phyloP scores from a whole-genome alignment of 2,888 invertebrate genomes.

The Encarsia formosa region DNA sequence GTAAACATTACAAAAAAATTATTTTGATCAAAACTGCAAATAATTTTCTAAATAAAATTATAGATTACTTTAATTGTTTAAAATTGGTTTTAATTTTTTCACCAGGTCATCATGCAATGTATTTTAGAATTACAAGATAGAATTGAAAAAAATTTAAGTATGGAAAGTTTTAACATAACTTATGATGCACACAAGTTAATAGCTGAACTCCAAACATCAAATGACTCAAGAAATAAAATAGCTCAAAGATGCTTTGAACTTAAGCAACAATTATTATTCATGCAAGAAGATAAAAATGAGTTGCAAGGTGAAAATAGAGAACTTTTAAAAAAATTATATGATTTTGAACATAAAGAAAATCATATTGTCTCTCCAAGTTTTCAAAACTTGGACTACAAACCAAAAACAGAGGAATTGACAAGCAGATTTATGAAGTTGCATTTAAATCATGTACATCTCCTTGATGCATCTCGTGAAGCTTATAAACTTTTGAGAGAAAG shows the following conservation, averaged over 20 bases:
- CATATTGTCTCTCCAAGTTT: slow-evolving; percentile 38
- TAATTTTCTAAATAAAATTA: neutral
- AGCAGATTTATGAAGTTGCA: slow-evolving; percentile 74
- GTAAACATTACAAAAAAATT: too few relatives aligned
- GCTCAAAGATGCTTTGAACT: slow-evolving; percentile 85
- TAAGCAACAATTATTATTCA: slow-evolving; percentile 68
- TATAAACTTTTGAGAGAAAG: slow-evolving; percentile 77
- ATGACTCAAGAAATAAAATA: slow-evolving; percentile 77
- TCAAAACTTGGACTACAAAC: slow-evolving; percentile 64
- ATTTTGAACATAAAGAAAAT: slow-evolving; percentile 55
- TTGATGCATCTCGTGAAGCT: slow-evolving; percentile 76
- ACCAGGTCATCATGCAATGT: slow-evolving; percentile 82
- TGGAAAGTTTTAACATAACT: slow-evolving; percentile 47
- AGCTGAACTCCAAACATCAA: slow-evolving; percentile 66
- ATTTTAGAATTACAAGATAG: slow-evolving; percentile 79
- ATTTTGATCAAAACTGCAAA: too few relatives aligned
- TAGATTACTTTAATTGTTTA: neutral
- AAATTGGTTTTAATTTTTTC: neutral
- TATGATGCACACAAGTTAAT: slow-evolving; percentile 57
- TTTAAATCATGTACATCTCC: slow-evolving; percentile 74
- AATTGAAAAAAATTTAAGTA: slow-evolving; percentile 53
- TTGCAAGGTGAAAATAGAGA: slow-evolving; percentile 71
- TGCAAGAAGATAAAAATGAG: slow-evolving; percentile 73
- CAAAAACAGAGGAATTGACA: slow-evolving; percentile 76
- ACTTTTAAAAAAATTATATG: slow-evolving; percentile 62